A percentile compares a stretch with the other conserved stretches of the same genome.
Conservation (phyloP, 2,113 vertebrate genomes). For the Poicephalus gulielmi region DNA sequence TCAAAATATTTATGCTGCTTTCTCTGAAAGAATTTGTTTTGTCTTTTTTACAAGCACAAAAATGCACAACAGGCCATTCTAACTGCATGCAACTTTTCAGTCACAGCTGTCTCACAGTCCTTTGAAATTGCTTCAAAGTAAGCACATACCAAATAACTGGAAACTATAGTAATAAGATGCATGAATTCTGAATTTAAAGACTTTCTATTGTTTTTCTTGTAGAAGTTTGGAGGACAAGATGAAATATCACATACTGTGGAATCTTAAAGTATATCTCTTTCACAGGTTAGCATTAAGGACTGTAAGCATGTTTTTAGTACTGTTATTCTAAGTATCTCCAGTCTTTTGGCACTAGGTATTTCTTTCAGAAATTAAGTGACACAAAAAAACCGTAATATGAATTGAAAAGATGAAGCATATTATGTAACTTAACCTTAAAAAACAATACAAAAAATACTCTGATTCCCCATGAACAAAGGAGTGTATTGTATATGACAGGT, state of each 20-base stretch:
- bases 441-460: not conserved
- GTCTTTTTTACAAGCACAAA: conserved; percentile 6
- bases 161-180: conserved; percentile 26
- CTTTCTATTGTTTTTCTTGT: not conserved
- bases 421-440: conserved; percentile 18
- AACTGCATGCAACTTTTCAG: not conserved
- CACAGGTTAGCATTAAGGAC: conserved; percentile 17
- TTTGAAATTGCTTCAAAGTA: conserved; percentile 45
- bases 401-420: not conserved
- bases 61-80: not conserved
- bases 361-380: conserved; percentile 51
- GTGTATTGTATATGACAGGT: not conserved
- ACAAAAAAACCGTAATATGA: not conserved
- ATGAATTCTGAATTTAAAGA: conserved; percentile 18
- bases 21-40: conserved; percentile 23
- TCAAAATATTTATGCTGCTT: conserved; percentile 20
- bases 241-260: conserved; percentile 5
- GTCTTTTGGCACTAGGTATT: not conserved
- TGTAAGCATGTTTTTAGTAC: conserved; percentile 15
- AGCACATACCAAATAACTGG: conserved; percentile 8
- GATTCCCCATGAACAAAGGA: not conserved
- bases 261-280: conserved; percentile 16
- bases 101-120: not conserved
- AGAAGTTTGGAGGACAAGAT: conserved; percentile 12
- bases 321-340: not conserved